These are phyloP conservation scores for Chiroxiphia lanceolata DNA, from an alignment of 2,797 vertebrate species.

Conservation along the genomic window DNA sequence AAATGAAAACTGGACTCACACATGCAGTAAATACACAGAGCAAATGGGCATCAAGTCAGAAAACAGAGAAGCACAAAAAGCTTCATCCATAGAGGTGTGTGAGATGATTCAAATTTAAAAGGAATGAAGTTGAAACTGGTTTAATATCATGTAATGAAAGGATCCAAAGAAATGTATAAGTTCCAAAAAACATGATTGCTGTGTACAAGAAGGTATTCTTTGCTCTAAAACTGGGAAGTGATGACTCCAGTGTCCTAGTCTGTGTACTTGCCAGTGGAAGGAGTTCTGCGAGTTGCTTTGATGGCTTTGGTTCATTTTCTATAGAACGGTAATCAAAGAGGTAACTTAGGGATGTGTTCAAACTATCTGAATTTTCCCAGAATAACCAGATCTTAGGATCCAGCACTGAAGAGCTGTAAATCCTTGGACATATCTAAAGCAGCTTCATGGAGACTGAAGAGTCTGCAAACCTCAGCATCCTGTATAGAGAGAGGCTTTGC, in stretches of 20 bases:
- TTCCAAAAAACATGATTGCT: background rate
- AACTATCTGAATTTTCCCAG: background rate
- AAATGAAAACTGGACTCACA: background rate
- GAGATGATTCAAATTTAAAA: background rate
- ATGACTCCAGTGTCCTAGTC: background rate
- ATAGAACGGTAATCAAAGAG: background rate
- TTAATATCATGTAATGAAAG: background rate
- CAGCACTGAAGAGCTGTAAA: background rate
- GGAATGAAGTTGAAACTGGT: background rate
- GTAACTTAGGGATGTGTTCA: background rate
- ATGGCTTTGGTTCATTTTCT: background rate
- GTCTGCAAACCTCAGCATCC: background rate
- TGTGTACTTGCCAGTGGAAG: background rate
- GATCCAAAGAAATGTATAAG: background rate
- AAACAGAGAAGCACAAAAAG: fast-evolving
- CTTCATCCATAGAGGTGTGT: background rate
- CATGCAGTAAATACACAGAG: background rate
- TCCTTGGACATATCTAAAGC: background rate
- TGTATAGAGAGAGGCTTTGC: background rate
- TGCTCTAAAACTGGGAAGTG: background rate
- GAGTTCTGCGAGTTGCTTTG: background rate
- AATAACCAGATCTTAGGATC: background rate
- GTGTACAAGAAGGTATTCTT: background rate
- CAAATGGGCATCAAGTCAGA: background rate
- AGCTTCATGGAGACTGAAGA: background rate